Percentiles rank a stretch among this genome's conserved stretches.
phyloP scores from a whole-genome alignment of 2,888 invertebrate species.

The Ophion costatus region DNA sequence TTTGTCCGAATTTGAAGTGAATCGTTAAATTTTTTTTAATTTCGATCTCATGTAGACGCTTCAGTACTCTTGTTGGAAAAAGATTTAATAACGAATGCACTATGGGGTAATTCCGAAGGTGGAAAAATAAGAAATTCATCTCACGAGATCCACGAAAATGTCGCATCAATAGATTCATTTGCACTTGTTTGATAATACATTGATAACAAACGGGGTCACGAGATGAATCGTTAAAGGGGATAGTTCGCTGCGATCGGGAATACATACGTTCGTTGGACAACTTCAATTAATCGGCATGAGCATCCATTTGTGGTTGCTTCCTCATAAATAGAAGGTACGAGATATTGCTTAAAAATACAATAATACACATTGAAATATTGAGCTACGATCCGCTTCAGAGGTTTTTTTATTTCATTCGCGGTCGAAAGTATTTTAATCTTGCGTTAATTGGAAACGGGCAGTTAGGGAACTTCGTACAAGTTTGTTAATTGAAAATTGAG shows the following conservation, averaged over 20 bases:
- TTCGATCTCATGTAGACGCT: not conserved
- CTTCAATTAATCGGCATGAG: not conserved
- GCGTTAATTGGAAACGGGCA: not conserved
- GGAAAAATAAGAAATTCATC: not conserved
- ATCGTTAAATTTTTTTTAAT: not conserved
- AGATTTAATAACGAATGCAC: not conserved
- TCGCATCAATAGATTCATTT: not conserved
- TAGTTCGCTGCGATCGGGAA: constrained; percentile 5
- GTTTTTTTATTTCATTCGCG: not conserved
- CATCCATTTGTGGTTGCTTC: not conserved
- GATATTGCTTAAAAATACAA: not conserved
- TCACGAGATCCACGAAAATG: constrained; percentile 7
- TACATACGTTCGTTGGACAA: not conserved
- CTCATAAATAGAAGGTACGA: not conserved
- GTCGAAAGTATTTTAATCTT: not conserved
- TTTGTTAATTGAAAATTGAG: constrained; percentile 47
- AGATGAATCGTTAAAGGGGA: constrained; percentile 24
- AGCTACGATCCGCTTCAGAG: not conserved
- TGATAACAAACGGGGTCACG: constrained; percentile 25
- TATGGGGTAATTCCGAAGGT: constrained; percentile 4
- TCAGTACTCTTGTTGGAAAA: not conserved
- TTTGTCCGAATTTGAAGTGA: not conserved
- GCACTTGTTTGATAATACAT: constrained; percentile 14
- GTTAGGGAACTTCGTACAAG: constrained; percentile 18
- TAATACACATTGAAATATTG: not conserved